Conservation (phyloP, 2,113 vertebrate species). For the Australoheros scitulus region DNA sequence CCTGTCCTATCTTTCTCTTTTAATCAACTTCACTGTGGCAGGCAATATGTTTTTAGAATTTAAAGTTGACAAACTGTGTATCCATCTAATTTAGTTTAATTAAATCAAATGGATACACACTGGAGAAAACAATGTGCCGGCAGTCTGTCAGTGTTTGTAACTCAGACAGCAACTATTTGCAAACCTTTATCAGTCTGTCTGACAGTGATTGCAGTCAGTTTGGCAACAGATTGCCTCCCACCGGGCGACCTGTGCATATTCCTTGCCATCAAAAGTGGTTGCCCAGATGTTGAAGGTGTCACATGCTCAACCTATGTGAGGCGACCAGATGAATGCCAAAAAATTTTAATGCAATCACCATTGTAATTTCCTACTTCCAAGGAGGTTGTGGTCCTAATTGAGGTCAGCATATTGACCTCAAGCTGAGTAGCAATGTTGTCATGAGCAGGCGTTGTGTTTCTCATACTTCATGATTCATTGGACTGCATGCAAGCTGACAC, state of each 20-base stretch:
- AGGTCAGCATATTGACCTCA: background rate
- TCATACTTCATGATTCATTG: no score
- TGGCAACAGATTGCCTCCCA: background rate
- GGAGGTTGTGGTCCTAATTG: background rate
- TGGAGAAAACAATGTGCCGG: no score
- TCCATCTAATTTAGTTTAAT: no score
- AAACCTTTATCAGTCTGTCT: background rate
- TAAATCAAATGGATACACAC: no score
- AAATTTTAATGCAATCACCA: rapidly evolving
- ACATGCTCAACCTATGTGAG: background rate
- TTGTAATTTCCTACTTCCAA: background rate
- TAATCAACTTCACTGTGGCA: background rate
- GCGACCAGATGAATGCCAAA: background rate
- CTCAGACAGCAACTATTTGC: no score
- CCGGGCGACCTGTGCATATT: no score
- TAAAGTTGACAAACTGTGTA: no score
- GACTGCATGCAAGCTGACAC: no score
- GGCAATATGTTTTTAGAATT: background rate
- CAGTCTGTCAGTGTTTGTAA: rapidly evolving
- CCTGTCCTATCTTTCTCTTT: background rate
- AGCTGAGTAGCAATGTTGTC: background rate
- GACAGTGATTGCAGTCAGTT: rapidly evolving
- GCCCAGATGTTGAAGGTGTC: background rate
- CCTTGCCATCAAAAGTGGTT: background rate
- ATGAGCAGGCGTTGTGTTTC: background rate